A percentile compares a stretch with the other conserved stretches of the same genome.
These are phyloP conservation scores for Chlorospingus flavigularis DNA, from an alignment of 2,797 vertebrate species.

Conservation along the genomic window DNA sequence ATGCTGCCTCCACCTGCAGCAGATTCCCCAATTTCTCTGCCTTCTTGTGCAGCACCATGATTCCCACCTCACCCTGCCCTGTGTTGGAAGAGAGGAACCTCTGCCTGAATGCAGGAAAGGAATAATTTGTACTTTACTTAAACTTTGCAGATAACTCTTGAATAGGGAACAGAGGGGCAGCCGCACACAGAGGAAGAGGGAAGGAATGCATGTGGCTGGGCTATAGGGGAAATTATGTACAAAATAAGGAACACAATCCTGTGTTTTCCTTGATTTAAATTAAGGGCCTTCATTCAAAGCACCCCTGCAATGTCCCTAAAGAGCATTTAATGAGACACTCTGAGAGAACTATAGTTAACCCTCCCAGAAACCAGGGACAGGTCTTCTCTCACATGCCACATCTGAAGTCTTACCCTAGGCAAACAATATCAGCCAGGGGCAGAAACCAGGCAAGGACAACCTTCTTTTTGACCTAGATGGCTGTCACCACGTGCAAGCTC, in stretches of 20 bases:
- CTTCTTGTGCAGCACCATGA: not conserved
- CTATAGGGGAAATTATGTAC: not conserved
- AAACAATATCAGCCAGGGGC: not conserved
- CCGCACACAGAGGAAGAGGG: accelerated
- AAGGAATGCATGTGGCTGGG: accelerated
- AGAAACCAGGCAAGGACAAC: not conserved
- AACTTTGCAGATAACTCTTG: not conserved
- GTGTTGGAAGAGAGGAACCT: accelerated
- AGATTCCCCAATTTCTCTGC: not conserved
- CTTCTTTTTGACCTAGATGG: not conserved
- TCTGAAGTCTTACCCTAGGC: not conserved
- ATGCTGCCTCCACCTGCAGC: not conserved
- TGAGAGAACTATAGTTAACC: not conserved
- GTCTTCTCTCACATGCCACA: accelerated
- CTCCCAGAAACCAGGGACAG: not conserved
- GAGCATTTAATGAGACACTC: not conserved
- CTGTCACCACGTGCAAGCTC: accelerated
- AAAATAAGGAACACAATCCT: not conserved
- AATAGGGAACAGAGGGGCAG: not conserved
- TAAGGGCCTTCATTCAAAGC: not conserved
- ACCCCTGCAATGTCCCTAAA: accelerated
- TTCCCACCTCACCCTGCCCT: not conserved
- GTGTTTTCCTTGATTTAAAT: not conserved
- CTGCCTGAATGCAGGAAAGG: not conserved
- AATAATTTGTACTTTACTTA: not conserved